Conservation (phyloP, 2,113 vertebrate genomes). For the Passerina amoena region DNA sequence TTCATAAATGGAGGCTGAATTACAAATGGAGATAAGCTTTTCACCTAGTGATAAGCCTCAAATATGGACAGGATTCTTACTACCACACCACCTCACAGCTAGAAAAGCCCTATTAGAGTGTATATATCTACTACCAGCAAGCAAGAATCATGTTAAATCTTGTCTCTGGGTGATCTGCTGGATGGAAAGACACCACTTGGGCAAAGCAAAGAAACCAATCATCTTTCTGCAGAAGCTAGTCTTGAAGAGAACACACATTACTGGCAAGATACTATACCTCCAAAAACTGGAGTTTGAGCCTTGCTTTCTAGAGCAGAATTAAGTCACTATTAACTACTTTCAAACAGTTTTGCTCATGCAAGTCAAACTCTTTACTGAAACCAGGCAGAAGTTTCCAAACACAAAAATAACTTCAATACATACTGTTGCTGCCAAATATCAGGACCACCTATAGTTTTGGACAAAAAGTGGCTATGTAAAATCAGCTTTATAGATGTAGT, state of each 20-base stretch:
- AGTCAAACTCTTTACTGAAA: neutral
- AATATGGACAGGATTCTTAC: neutral
- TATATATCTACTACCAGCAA: neutral
- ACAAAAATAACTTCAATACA: neutral
- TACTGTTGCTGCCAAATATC: neutral
- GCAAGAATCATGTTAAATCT: neutral
- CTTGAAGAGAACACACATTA: neutral
- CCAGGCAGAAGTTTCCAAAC: neutral
- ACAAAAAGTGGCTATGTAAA: neutral
- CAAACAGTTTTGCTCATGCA: neutral
- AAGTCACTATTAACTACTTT: neutral
- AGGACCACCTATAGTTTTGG: neutral
- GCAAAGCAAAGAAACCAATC: neutral
- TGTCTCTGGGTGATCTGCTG: neutral
- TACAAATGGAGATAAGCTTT: neutral
- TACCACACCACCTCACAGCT: neutral
- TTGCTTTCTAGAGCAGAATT: neutral
- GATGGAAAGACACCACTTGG: neutral
- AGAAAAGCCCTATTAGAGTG: neutral
- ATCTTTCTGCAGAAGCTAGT: neutral
- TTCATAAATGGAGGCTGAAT: neutral
- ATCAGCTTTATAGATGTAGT: neutral
- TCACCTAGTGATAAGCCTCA: neutral
- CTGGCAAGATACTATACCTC: neutral
- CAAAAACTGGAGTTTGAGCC: neutral